Percentiles rank a stretch among this genome's conserved stretches.
These are phyloP conservation scores for Hestina assimilis DNA, from an alignment of 1,140 invertebrate species.

Conservation along the genomic window DNA sequence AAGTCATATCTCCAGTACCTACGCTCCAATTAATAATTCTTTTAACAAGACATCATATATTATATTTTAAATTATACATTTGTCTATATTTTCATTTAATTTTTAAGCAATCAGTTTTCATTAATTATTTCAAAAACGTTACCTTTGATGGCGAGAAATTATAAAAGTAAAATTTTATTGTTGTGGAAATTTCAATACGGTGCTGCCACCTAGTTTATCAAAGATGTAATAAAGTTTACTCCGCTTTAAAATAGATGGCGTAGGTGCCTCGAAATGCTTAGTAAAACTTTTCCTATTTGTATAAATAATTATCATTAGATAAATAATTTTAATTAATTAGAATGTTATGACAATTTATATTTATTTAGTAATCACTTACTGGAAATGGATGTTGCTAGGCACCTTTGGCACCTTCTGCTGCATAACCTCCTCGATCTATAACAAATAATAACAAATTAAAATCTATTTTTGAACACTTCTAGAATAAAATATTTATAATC, in stretches of 20 bases:
- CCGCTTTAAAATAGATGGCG: slow-evolving; percentile 48
- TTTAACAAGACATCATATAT: too few species aligned
- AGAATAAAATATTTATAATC: neutral
- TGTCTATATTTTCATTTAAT: too few species aligned
- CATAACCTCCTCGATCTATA: slow-evolving; percentile 75
- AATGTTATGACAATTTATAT: neutral
- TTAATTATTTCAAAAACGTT: too few species aligned
- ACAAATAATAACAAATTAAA: slow-evolving; percentile 25
- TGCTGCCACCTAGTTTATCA: neutral
- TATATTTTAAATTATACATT: too few species aligned
- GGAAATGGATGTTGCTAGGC: slow-evolving; percentile 55
- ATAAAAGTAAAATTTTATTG: too few species aligned
- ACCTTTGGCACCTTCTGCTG: slow-evolving; percentile 70
- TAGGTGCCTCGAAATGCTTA: neutral
- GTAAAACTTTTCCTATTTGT: neutral
- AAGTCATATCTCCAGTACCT: too few species aligned
- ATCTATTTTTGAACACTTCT: neutral
- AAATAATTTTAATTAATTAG: neutral
- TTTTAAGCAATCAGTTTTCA: too few species aligned
- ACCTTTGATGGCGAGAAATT: too few species aligned
- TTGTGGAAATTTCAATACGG: too few species aligned
- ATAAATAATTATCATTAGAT: neutral
- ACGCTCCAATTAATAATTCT: too few species aligned
- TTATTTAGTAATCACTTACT: slow-evolving; percentile 44
- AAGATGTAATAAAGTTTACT: neutral